Conservation (phyloP, 2,797 vertebrate species). For the Girardinus metallicus region DNA sequence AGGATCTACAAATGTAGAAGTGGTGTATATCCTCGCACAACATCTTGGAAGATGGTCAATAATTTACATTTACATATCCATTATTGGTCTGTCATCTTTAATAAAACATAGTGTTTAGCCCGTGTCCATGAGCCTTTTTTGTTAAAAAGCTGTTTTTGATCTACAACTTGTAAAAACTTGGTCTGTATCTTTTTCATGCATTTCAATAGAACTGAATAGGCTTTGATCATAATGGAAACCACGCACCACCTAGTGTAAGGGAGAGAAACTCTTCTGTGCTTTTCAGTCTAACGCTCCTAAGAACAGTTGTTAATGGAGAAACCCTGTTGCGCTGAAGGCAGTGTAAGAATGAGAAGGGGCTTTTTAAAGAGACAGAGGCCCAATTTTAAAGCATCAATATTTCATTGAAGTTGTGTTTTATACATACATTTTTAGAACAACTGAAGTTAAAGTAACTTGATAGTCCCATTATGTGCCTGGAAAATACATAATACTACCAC, state of each 20-base stretch:
- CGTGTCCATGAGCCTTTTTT: neutral
- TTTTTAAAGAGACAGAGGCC: too few relatives aligned
- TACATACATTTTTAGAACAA: too few relatives aligned
- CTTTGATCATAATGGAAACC: neutral
- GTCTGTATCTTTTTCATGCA: neutral
- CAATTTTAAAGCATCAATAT: too few relatives aligned
- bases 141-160: neutral
- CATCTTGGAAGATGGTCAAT: neutral
- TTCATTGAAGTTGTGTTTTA: too few relatives aligned
- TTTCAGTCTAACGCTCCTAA: neutral
- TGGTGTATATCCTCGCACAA: neutral
- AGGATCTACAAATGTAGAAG: neutral
- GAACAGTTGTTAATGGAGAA: too few relatives aligned
- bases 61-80: neutral
- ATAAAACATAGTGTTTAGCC: neutral
- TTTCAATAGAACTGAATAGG: neutral
- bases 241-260: conserved; percentile 1
- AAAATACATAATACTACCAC: too few relatives aligned
- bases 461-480: too few relatives aligned
- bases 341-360: too few relatives aligned
- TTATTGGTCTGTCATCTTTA: neutral
- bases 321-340: too few relatives aligned
- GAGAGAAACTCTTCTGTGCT: neutral
- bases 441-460: too few relatives aligned
- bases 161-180: neutral